Percentiles rank a stretch among this genome's conserved stretches.
phyloP scores from a whole-genome alignment of 2,797 vertebrate species.

The Limosa lapponica region DNA sequence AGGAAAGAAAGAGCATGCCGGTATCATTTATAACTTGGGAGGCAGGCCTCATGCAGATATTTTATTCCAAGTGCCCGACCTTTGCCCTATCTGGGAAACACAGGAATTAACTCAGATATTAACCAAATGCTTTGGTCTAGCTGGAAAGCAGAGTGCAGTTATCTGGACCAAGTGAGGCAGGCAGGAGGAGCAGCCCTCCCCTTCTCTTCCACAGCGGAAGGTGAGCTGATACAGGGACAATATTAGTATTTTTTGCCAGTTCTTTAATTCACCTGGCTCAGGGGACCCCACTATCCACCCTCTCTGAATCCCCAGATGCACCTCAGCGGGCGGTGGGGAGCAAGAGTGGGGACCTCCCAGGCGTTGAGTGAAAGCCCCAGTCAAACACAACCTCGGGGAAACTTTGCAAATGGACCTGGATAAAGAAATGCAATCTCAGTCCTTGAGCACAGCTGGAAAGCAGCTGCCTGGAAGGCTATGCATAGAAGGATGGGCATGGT shows the following conservation, averaged over 20 bases:
- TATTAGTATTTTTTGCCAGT: background rate
- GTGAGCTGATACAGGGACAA: background rate
- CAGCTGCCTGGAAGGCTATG: background rate
- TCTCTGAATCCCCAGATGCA: background rate
- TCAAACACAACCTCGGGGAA: background rate
- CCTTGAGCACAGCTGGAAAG: fast-evolving
- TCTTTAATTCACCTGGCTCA: background rate
- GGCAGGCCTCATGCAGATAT: background rate
- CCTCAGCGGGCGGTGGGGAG: background rate
- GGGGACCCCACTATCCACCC: fast-evolving
- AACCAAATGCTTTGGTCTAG: background rate
- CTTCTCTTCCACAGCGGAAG: background rate
- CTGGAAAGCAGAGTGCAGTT: background rate
- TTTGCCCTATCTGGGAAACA: background rate
- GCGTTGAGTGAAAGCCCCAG: background rate
- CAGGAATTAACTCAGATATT: background rate
- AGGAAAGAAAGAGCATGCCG: background rate
- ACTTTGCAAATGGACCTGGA: background rate
- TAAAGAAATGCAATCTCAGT: background rate
- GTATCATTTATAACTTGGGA: background rate
- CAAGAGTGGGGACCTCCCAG: fast-evolving
- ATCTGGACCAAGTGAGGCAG: background rate
- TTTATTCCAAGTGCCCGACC: background rate
- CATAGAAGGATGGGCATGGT: background rate
- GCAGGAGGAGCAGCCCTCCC: background rate